phyloP scores from a whole-genome alignment of 2,113 vertebrate species.

The Garra rufa region DNA sequence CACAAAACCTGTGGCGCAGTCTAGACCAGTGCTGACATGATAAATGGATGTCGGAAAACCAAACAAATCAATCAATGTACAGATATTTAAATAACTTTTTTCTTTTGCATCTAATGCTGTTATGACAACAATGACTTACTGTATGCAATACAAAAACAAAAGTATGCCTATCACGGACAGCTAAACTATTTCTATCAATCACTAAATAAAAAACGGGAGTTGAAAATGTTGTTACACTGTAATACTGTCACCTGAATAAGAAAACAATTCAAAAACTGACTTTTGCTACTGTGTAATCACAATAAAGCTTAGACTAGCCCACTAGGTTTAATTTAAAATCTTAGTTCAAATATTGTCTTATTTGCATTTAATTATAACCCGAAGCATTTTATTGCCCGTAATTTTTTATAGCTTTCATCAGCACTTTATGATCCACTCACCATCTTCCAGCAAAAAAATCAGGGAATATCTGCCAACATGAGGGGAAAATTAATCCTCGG shows the following conservation, averaged over 20 bases:
- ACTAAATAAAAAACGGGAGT: not conserved
- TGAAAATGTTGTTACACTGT: no score
- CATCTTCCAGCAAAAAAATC: conserved; percentile 18
- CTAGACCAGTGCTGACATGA: not conserved
- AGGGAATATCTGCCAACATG: conserved; percentile 2
- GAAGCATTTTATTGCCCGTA: not conserved
- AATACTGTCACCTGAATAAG: not conserved
- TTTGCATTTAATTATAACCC: not conserved
- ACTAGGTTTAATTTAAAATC: no score
- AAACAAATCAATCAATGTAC: conserved; percentile 23
- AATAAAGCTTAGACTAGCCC: no score
- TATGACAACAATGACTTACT: not conserved
- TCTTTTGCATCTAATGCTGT: not conserved
- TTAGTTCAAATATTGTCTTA: no score
- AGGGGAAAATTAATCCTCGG: conserved; percentile 35
- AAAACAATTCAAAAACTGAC: not conserved
- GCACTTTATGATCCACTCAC: conserved; percentile 43
- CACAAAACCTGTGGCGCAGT: conserved; percentile 12
- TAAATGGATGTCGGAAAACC: not conserved
- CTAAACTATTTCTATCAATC: not conserved
- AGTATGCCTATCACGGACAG: not conserved
- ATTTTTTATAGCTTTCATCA: not conserved
- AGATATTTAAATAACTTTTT: not conserved
- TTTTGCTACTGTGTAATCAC: not conserved
- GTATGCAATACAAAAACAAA: not conserved